These are phyloP conservation scores for Origma solitaria DNA, from an alignment of 2,113 vertebrate species.

Conservation along the genomic window DNA sequence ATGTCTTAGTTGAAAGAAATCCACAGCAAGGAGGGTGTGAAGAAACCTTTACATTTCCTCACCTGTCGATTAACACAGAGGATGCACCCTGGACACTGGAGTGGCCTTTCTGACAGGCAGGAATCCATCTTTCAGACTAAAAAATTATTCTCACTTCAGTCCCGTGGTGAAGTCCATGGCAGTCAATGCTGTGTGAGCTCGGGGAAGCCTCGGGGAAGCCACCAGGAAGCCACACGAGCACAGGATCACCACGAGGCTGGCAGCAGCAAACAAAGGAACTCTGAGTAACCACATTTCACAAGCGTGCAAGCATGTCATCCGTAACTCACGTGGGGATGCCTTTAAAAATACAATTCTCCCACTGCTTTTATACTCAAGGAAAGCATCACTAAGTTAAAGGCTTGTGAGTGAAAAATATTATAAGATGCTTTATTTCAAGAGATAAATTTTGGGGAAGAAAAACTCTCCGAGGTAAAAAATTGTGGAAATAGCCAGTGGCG, in stretches of 20 bases:
- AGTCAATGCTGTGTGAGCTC: neutral
- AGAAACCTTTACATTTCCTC: neutral
- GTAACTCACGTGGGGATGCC: neutral
- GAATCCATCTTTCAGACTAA: neutral
- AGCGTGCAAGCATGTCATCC: neutral
- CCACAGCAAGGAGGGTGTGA: conserved; percentile 8
- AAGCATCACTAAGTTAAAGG: neutral
- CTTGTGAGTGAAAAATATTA: conserved; percentile 7
- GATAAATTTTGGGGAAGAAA: neutral
- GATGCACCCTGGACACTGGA: neutral
- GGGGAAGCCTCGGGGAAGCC: neutral
- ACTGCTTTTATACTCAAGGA: neutral
- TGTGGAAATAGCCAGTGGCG: neutral
- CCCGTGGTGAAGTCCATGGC: neutral
- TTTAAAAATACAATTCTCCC: neutral
- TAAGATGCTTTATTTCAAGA: neutral
- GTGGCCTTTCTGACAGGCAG: neutral
- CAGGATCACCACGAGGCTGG: neutral
- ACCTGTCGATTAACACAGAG: conserved; percentile 1
- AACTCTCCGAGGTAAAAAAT: neutral
- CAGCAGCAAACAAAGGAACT: neutral
- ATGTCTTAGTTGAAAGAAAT: conserved; percentile 32
- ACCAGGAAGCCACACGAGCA: neutral
- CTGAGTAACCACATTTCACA: neutral
- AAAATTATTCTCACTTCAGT: neutral